phyloP scores from a whole-genome alignment of 2,888 invertebrate genomes.

The Acanthosepion pharaonis region DNA sequence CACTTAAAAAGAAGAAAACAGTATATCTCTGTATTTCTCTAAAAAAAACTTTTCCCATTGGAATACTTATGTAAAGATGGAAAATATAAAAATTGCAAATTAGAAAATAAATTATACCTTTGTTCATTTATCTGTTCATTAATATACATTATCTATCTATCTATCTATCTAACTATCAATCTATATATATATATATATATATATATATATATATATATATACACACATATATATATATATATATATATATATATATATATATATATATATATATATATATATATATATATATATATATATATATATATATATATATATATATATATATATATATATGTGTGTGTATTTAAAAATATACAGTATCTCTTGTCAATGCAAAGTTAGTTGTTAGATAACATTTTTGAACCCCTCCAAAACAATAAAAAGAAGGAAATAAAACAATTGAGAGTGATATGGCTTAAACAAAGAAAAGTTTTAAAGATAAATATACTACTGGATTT shows the following conservation, averaged over 20 bases:
- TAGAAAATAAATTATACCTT: not conserved
- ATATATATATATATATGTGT: not conserved
- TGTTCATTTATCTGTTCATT: not conserved
- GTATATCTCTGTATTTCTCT: not conserved
- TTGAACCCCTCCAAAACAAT: slow-evolving; percentile 1
- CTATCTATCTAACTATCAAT: not conserved
- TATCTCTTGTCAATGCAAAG: not conserved
- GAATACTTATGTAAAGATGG: not conserved
- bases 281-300: not conserved
- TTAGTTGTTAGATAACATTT: not conserved
- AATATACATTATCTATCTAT: not conserved
- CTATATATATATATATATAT: not conserved
- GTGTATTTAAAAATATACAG: not conserved
- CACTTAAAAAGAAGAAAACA: not conserved
- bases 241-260: slow-evolving; percentile 14
- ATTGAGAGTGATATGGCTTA: slow-evolving; percentile 23
- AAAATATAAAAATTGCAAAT: slow-evolving; percentile 21
- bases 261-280: not conserved
- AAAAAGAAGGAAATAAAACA: slow-evolving; percentile 8
- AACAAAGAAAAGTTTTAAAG: slow-evolving; percentile 24
- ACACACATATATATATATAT: not conserved
- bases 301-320: slow-evolving; percentile 39
- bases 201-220: not conserved
- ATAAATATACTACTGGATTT: slow-evolving; percentile 38
- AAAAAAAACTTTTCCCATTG: not conserved